phyloP scores from a whole-genome alignment of 2,113 vertebrate genomes.

The Chaetodon trifascialis region DNA sequence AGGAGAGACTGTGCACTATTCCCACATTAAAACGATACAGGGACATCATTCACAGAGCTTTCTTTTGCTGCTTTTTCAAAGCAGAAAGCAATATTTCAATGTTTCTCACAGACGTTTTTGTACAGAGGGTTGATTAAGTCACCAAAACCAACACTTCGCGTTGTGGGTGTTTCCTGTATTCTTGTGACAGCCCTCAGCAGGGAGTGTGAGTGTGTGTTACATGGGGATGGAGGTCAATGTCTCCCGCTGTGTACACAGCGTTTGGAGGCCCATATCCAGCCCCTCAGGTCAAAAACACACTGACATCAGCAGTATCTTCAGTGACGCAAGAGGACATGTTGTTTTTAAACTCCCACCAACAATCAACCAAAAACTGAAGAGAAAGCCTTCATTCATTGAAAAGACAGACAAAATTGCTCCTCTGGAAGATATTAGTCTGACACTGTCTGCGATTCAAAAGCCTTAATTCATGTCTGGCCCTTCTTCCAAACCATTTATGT shows the following conservation, averaged over 20 bases:
- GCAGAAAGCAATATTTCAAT: background rate
- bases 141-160: conserved; percentile 27
- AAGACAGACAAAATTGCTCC: conserved; percentile 18
- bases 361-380: conserved; percentile 36
- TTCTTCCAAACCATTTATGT: conserved; percentile 18
- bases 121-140: background rate
- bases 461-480: conserved; percentile 3
- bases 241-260: conserved; percentile 70
- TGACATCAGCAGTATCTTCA: conserved; percentile 63
- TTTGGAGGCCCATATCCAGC: conserved; percentile 35
- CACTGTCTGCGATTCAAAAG: conserved; percentile 34
- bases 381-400: conserved; percentile 58
- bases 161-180: background rate
- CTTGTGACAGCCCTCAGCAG: conserved; percentile 13
- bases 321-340: conserved; percentile 65
- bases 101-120: background rate
- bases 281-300: conserved; percentile 53
- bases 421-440: conserved; percentile 42
- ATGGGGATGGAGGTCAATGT: conserved; percentile 64
- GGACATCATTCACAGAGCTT: background rate
- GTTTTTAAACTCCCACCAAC: conserved; percentile 63
- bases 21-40: background rate
- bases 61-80: background rate
- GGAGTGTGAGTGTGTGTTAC: conserved; percentile 16
- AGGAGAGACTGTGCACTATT: background rate